phyloP scores from a whole-genome alignment of 2,113 vertebrate genomes.

The Urocolius indicus region DNA sequence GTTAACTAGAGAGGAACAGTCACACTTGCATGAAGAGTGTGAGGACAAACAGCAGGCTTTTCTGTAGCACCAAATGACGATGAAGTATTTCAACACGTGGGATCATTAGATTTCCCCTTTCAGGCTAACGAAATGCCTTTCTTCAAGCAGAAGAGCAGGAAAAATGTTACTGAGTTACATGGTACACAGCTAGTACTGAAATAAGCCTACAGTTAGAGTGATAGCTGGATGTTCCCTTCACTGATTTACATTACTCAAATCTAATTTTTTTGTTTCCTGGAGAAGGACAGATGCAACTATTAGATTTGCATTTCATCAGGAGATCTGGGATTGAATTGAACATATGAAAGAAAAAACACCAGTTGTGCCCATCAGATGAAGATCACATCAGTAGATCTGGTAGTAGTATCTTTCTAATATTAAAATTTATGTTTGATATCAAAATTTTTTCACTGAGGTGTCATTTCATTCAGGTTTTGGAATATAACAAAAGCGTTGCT shows the following conservation, averaged over 20 bases:
- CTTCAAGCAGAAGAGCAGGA: constrained; percentile 65
- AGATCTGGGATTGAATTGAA: constrained; percentile 40
- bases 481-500: background rate
- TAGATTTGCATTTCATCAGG: constrained; percentile 29
- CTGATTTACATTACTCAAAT: constrained; percentile 67
- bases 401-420: background rate
- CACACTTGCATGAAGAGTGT: background rate
- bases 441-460: background rate
- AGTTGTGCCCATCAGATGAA: background rate
- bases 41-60: constrained; percentile 34
- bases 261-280: constrained; percentile 55
- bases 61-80: background rate
- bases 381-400: background rate
- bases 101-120: constrained; percentile 65
- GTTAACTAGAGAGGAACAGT: constrained; percentile 42
- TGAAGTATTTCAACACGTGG: constrained; percentile 21
- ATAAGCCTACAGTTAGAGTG: constrained; percentile 64
- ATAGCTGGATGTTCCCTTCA: constrained; percentile 52
- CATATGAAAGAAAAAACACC: background rate
- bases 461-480: constrained; percentile 1
- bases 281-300: constrained; percentile 49
- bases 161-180: constrained; percentile 9
- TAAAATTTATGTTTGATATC: background rate
- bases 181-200: constrained; percentile 59
- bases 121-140: constrained; percentile 66